These are phyloP conservation scores for Malachius bipustulatus DNA, from an alignment of 2,888 invertebrate genomes.

Conservation along the genomic window DNA sequence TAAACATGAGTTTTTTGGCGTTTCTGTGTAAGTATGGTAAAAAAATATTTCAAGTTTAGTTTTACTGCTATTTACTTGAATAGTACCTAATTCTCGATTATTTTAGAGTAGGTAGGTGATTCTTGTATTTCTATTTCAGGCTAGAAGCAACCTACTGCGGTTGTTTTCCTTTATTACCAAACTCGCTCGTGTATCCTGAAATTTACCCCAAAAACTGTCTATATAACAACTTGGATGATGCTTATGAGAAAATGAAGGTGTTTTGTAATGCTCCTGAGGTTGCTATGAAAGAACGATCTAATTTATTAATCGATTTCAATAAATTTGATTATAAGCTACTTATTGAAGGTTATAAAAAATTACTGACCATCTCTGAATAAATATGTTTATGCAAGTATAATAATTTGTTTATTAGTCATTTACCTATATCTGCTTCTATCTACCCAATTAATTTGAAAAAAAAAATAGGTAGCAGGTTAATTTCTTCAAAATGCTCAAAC, in stretches of 20 bases:
- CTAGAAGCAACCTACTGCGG: conserved; percentile 56
- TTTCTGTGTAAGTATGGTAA: conserved; percentile 53
- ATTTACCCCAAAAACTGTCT: conserved; percentile 51
- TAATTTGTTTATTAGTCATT: no score
- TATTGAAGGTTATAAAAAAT: no score
- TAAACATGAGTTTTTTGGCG: conserved; percentile 65
- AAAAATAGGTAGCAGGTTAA: no score
- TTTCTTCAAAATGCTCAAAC: no score
- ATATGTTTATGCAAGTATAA: no score
- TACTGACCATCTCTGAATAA: no score
- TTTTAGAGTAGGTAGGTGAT: no score
- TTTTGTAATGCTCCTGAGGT: conserved; percentile 40
- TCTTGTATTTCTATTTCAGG: conserved; percentile 41
- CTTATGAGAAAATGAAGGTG: conserved; percentile 42
- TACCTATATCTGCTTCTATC: no score
- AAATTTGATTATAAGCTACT: conserved; percentile 28
- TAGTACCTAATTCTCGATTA: no score
- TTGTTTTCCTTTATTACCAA: conserved; percentile 60
- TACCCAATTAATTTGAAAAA: no score
- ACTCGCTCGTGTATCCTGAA: conserved; percentile 59
- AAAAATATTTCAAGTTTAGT: no score
- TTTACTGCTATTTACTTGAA: no score
- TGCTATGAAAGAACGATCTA: conserved; percentile 30
- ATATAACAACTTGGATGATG: conserved; percentile 45
- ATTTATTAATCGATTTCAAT: conserved; percentile 35